phyloP scores from a whole-genome alignment of 1,140 invertebrate genomes.

The Neomicropteryx cornuta region DNA sequence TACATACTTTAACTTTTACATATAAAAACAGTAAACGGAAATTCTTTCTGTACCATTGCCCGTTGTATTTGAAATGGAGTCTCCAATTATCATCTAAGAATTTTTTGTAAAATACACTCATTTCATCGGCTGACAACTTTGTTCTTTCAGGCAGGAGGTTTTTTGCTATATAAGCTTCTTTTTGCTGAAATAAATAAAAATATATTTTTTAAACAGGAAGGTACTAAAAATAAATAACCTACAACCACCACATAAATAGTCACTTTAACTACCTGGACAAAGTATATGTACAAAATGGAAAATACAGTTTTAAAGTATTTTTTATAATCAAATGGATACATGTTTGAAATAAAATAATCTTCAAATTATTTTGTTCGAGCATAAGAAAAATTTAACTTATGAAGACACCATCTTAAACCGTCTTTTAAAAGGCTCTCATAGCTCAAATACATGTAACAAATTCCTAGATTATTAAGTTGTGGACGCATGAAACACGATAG shows the following conservation, averaged over 20 bases:
- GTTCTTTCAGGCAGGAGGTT: slow-evolving; percentile 37
- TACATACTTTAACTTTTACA: slow-evolving; percentile 44
- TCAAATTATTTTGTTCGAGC: neutral
- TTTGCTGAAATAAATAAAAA: slow-evolving; percentile 43
- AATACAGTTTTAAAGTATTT: neutral
- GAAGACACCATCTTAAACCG: neutral
- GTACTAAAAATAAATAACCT: neutral
- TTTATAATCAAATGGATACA: neutral
- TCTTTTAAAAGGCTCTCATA: too few species aligned
- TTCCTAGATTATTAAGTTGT: too few species aligned
- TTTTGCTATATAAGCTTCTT: slow-evolving; percentile 47
- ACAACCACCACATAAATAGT: slow-evolving; percentile 1
- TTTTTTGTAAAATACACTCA: slow-evolving; percentile 76
- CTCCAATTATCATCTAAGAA: slow-evolving; percentile 71
- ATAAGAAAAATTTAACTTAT: slow-evolving; percentile 10
- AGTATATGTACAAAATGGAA: neutral
- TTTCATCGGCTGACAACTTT: slow-evolving; percentile 60
- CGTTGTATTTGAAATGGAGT: slow-evolving; percentile 57
- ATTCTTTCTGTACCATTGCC: slow-evolving; percentile 65
- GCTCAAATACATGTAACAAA: too few species aligned
- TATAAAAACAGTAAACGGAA: slow-evolving; percentile 47
- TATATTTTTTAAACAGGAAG: slow-evolving; percentile 3
- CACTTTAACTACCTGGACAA: neutral
- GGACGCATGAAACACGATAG: too few species aligned
- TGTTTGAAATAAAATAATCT: slow-evolving; percentile 19